Conservation (phyloP, 2,113 vertebrate genomes). For the Pygoscelis adeliae region DNA sequence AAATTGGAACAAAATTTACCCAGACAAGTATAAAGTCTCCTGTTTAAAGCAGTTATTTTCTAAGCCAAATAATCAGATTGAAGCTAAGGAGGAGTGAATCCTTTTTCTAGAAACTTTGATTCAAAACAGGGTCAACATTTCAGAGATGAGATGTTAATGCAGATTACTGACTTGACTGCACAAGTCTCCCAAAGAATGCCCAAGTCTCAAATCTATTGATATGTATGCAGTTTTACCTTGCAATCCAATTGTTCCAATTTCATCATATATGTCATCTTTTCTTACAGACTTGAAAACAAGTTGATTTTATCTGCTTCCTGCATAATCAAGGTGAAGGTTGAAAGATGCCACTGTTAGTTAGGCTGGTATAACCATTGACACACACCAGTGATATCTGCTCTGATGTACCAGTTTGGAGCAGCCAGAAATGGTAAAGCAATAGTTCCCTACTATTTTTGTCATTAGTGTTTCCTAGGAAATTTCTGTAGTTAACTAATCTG, state of each 20-base stretch:
- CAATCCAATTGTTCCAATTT: slow-evolving; percentile 35
- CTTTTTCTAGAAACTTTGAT: slow-evolving; percentile 60
- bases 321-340: not conserved
- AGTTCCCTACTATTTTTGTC: not conserved
- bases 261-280: not conserved
- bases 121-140: slow-evolving; percentile 63
- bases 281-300: not conserved
- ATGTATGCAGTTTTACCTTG: not conserved
- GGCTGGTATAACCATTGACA: not conserved
- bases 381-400: not conserved
- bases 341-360: not conserved
- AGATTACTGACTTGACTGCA: slow-evolving; percentile 62
- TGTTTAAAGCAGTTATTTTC: slow-evolving; percentile 76
- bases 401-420: not conserved
- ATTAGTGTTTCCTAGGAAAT: not conserved
- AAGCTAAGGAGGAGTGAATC: slow-evolving; percentile 69
- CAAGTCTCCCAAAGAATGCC: not conserved
- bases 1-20: slow-evolving; percentile 81
- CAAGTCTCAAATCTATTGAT: not conserved
- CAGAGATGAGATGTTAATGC: slow-evolving; percentile 63
- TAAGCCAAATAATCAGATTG: slow-evolving; percentile 75
- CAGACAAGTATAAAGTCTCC: slow-evolving; percentile 78
- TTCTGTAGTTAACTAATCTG: not conserved
- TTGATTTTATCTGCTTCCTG: slow-evolving; percentile 1
- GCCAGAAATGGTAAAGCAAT: not conserved